Evolutionary conservation across 2,797 vertebrate genomes (phyloP).

Genomic region (Amblyopsis hoosieri): DNA sequence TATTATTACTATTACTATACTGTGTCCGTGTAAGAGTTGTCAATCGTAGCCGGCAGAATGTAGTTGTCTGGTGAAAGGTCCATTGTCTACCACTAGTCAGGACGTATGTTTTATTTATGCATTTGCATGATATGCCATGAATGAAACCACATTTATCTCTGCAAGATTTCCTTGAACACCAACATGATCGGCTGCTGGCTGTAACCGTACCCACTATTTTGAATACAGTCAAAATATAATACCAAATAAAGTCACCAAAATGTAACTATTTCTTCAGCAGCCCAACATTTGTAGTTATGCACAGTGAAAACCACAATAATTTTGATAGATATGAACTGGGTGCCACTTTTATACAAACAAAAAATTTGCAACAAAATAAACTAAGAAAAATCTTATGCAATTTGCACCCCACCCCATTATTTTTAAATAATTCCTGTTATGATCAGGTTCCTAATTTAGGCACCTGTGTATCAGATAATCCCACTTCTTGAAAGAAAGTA

Average conservation of each 20-base stretch:
- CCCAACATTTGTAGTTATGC: slow-evolving; percentile 22
- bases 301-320: slow-evolving; percentile 43
- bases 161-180: slow-evolving; percentile 4
- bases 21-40: too few relatives aligned
- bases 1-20: too few relatives aligned
- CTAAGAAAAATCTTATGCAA: slow-evolving; percentile 49
- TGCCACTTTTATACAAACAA: slow-evolving; percentile 22
- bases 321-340: slow-evolving; percentile 22
- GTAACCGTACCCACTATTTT: neutral
- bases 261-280: slow-evolving; percentile 10
- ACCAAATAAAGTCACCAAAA: slow-evolving; percentile 1
- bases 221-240: slow-evolving; percentile 7
- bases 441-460: neutral
- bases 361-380: slow-evolving; percentile 23
- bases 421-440: slow-evolving; percentile 58
- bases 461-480: slow-evolving; percentile 51
- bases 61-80: too few relatives aligned
- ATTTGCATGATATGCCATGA: slow-evolving; percentile 39
- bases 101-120: neutral
- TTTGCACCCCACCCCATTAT: slow-evolving; percentile 46
- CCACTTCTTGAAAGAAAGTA: slow-evolving; percentile 68
- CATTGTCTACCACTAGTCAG: slow-evolving; percentile 30
- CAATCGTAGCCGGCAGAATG: too few relatives aligned
- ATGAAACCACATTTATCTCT: slow-evolving; percentile 19
- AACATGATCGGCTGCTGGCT: slow-evolving; percentile 10